These are phyloP conservation scores for Phrynosoma platyrhinos DNA, from an alignment of 2,113 vertebrate species.

Conservation along the genomic window DNA sequence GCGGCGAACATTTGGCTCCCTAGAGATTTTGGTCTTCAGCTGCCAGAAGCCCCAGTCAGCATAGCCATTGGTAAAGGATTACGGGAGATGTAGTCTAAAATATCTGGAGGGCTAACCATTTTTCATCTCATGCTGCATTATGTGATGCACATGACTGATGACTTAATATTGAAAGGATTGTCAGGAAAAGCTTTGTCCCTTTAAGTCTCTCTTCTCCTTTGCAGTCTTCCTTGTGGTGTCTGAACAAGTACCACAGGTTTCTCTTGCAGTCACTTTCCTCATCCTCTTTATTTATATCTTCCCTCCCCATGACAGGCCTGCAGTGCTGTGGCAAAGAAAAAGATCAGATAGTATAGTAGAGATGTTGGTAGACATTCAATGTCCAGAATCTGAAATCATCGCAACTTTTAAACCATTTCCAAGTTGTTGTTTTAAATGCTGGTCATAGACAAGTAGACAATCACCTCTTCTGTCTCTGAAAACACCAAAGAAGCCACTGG, in stretches of 20 bases:
- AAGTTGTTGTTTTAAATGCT: neutral
- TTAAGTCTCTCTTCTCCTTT: neutral
- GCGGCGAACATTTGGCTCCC: neutral
- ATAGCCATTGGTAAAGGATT: neutral
- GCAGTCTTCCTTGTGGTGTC: neutral
- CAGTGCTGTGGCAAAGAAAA: neutral
- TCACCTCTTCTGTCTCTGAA: slow-evolving; percentile 82
- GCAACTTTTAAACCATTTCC: neutral
- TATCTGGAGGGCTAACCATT: neutral
- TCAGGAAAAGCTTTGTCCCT: neutral
- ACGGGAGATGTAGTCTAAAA: neutral
- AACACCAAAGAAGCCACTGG: slow-evolving; percentile 84
- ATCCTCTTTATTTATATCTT: neutral
- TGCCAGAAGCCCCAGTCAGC: neutral
- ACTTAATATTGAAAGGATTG: neutral
- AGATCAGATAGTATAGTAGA: neutral
- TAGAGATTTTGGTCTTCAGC: neutral
- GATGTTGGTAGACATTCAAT: neutral
- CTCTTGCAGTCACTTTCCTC: neutral
- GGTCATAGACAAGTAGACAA: neutral
- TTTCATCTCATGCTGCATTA: neutral
- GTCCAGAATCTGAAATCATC: neutral
- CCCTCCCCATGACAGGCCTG: neutral
- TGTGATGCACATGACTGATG: neutral
- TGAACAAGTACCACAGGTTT: neutral